Percentiles rank a stretch among this genome's conserved stretches.
Evolutionary conservation across 1,140 invertebrate species (phyloP).

Genomic region (Popillia japonica): DNA sequence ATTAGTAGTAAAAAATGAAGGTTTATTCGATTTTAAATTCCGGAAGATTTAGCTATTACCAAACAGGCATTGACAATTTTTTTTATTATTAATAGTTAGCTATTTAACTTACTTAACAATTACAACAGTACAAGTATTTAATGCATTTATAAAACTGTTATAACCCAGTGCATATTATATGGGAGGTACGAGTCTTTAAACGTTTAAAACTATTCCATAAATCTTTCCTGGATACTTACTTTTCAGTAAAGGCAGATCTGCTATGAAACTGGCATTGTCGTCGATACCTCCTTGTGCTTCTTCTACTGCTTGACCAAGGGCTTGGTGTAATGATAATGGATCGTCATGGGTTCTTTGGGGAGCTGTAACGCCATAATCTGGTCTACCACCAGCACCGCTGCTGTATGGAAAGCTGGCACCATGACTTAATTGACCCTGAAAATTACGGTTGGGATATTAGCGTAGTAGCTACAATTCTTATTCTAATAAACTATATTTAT

Average conservation of each 20-base stretch:
- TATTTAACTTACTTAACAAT: no score
- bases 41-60: no score
- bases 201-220: neutral
- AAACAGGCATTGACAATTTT: no score
- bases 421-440: conserved; percentile 63
- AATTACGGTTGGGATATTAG: conserved; percentile 32
- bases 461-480: no score
- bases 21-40: no score
- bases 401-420: conserved; percentile 65
- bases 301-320: conserved; percentile 75
- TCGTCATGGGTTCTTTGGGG: conserved; percentile 64
- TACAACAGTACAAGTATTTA: no score
- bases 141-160: no score
- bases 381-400: conserved; percentile 59
- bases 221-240: conserved; percentile 74
- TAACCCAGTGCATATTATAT: neutral
- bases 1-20: no score
- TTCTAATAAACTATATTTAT: no score
- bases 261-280: conserved; percentile 85
- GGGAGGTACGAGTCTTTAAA: neutral
- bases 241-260: conserved; percentile 86
- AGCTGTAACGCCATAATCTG: conserved; percentile 54
- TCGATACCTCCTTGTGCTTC: conserved; percentile 81
- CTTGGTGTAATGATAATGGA: conserved; percentile 71
- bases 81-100: no score